A percentile compares a stretch with the other conserved stretches of the same genome.
Conservation (phyloP, 2,113 vertebrate species). For the Pterophyllum scalare region DNA sequence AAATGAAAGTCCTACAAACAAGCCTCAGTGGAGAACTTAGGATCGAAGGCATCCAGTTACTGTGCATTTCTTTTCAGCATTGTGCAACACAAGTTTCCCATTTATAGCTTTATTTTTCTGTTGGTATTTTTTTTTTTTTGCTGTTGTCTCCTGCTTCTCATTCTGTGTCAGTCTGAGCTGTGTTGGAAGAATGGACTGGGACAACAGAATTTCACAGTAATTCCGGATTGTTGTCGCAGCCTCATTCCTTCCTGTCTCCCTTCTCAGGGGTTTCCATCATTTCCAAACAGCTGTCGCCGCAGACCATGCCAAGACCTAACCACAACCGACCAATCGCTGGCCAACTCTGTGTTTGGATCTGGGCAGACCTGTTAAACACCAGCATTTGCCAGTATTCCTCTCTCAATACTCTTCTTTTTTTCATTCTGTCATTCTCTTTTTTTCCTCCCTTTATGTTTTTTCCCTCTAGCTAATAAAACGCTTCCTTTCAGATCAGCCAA, state of each 20-base stretch:
- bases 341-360: slow-evolving; percentile 68
- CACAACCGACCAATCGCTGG: slow-evolving; percentile 68
- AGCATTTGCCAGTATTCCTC: slow-evolving; percentile 54
- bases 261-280: slow-evolving; percentile 75
- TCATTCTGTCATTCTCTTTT: slow-evolving; percentile 52
- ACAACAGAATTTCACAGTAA: slow-evolving; percentile 69
- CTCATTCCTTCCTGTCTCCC: slow-evolving; percentile 48
- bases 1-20: slow-evolving; percentile 63
- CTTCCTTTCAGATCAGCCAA: slow-evolving; percentile 51
- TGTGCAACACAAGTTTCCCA: slow-evolving; percentile 22
- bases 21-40: slow-evolving; percentile 65
- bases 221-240: slow-evolving; percentile 62
- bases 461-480: slow-evolving; percentile 56
- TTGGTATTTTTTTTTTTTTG: slow-evolving; percentile 63
- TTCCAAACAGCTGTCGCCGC: slow-evolving; percentile 79
- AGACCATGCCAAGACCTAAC: slow-evolving; percentile 71
- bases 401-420: slow-evolving; percentile 28
- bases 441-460: slow-evolving; percentile 29
- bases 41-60: slow-evolving; percentile 71
- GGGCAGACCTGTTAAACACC: slow-evolving; percentile 65
- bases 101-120: slow-evolving; percentile 33
- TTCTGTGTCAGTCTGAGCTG: slow-evolving; percentile 38
- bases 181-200: slow-evolving; percentile 56
- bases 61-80: slow-evolving; percentile 52
- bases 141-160: slow-evolving; percentile 47